Evolutionary conservation across 2,113 vertebrate genomes (phyloP), one percentile per base, ranked within the genome.

Genomic region (Symphodus melops): DNA sequence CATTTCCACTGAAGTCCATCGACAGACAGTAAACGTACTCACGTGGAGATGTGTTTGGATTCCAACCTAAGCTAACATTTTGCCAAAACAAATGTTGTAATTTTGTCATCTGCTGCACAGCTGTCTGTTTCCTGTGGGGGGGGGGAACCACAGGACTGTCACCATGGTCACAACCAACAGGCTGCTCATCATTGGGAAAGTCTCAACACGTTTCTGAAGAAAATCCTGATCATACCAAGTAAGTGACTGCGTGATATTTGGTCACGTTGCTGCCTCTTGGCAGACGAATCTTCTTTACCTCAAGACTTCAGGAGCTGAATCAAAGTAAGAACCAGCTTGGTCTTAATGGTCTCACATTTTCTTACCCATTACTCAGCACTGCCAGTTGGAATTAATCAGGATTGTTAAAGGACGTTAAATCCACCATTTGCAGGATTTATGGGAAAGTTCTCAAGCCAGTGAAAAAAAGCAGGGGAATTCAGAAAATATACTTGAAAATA

Each of bases 191-290:
- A 67, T 14, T 72, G 25, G 48, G 68, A 68, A 56, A 74, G 72
- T 56, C 63, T 86, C 41, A 62, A 76, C 69, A 70, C 54, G 71
- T 55, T 73, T 68, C 59, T 20, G 59, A 83, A 68, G 69, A 86
- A 88, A 86, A 77, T 81, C 77, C 55, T 75, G 67, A 73, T 80
- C 88, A 86, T 88, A 59, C 81, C 79, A 59, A 52, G 25, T 53
- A 61, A 51, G 60, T 82, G 75, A 87, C 63, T 25, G 49, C 25
- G 79, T 67, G 44, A 42, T 53, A 21, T 23, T 39, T 4, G 3
- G 57, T 85, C 81, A 84, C 58, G 23, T 78, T 79, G 74, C 28
- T n/a, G 10, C 21, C 55, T 67, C 37, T 62, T 64, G 58, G 72
- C 64, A 79, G 39, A 33, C 23, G 14, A 25, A 51, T 8, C 2